Evolutionary conservation across 2,113 vertebrate genomes (phyloP).

Genomic region (Muntiacus reevesi): DNA sequence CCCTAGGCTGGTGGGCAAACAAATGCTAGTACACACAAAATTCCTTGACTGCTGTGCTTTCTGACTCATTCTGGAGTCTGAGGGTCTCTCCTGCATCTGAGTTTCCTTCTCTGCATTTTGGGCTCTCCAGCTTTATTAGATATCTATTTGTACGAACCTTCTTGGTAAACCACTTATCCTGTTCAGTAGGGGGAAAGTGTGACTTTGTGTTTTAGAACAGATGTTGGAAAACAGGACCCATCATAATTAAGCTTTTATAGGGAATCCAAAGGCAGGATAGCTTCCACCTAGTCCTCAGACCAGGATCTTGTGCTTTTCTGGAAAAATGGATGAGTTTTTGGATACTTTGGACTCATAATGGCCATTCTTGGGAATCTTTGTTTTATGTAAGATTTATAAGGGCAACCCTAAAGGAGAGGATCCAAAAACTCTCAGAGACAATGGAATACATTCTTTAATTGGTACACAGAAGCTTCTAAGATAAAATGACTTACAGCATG

Average conservation of each 20-base stretch:
- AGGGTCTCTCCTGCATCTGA: neutral
- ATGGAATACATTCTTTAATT: neutral
- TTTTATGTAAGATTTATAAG: neutral
- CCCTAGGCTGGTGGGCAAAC: neutral
- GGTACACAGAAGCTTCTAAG: neutral
- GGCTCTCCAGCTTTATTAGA: neutral
- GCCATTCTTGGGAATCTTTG: neutral
- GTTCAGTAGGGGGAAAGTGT: neutral
- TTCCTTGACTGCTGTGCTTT: neutral
- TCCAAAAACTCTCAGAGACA: neutral
- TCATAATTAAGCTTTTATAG: neutral
- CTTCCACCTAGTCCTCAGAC: neutral
- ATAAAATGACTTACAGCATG: neutral
- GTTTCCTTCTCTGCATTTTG: neutral
- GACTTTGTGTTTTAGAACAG: neutral
- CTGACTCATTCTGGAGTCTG: neutral
- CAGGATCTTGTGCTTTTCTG: neutral
- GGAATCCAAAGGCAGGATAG: neutral
- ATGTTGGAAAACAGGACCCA: neutral
- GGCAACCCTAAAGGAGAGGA: neutral
- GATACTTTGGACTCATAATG: neutral
- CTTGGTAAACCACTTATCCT: neutral
- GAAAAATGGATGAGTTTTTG: neutral
- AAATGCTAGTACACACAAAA: neutral
- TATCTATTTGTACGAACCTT: neutral